Evolutionary conservation across 2,888 invertebrate species (phyloP).

Genomic region (Athalia cordata): DNA sequence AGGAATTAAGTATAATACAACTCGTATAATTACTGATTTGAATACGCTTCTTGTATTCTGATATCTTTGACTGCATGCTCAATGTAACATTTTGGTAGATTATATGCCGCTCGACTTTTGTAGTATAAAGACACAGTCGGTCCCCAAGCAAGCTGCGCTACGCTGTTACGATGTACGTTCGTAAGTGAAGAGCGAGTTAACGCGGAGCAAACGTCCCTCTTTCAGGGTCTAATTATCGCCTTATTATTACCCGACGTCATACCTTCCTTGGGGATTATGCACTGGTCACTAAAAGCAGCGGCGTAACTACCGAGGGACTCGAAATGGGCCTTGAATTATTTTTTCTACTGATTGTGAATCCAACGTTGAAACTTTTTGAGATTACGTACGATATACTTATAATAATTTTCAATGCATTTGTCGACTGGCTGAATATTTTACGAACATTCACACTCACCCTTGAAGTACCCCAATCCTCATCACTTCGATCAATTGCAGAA

Average conservation of each 20-base stretch:
- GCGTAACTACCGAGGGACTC: slow-evolving; percentile 1
- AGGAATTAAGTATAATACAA: background rate
- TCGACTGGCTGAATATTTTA: background rate
- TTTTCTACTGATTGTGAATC: too few species aligned
- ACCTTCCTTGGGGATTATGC: background rate
- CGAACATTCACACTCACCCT: background rate
- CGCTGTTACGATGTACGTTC: too few species aligned
- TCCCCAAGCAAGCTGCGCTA: too few species aligned
- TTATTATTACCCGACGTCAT: slow-evolving; percentile 15
- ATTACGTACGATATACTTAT: background rate
- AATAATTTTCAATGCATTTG: background rate
- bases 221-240: slow-evolving; percentile 42
- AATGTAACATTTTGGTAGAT: too few species aligned
- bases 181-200: background rate
- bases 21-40: background rate
- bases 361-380: background rate
- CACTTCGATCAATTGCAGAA: too few species aligned
- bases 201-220: slow-evolving; percentile 11
- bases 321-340: background rate
- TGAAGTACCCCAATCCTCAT: background rate
- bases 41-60: too few species aligned
- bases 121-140: too few species aligned
- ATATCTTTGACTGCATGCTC: background rate
- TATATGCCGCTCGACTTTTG: too few species aligned
- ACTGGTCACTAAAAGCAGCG: background rate